A percentile compares a stretch with the other conserved stretches of the same genome.
Conservation (phyloP, 2,113 vertebrate genomes). For the Sprattus sprattus region DNA sequence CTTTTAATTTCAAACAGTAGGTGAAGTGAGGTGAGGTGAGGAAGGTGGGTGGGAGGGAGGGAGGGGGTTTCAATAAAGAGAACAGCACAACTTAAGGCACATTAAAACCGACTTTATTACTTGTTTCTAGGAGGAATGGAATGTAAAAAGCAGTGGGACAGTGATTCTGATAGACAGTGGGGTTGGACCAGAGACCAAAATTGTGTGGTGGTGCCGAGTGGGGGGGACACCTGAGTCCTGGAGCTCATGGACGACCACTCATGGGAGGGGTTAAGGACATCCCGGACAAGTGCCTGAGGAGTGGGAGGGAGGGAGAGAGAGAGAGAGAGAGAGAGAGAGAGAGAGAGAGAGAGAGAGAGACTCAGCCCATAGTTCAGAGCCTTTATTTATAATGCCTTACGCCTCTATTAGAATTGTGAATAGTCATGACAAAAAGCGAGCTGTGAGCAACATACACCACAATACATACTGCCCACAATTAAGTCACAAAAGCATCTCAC, state of each 20-base stretch:
- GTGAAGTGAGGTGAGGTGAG: neutral
- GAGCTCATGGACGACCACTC: neutral
- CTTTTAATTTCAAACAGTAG: neutral
- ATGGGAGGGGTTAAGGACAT: neutral
- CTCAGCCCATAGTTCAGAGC: neutral
- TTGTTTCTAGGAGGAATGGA: constrained; percentile 58
- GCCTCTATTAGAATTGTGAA: neutral
- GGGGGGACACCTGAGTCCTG: neutral
- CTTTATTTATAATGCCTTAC: neutral
- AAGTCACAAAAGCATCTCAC: no score
- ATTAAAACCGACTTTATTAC: constrained; percentile 43
- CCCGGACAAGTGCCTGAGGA: neutral
- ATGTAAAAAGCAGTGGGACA: constrained; percentile 41
- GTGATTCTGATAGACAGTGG: neutral
- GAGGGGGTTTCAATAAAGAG: neutral
- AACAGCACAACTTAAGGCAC: neutral
- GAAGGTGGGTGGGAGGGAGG: neutral
- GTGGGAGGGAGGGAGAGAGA: neutral
- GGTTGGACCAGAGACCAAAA: neutral
- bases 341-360: neutral
- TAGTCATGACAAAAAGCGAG: neutral
- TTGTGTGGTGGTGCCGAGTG: neutral
- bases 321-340: neutral
- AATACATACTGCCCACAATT: neutral
- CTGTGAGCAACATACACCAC: neutral